phyloP scores from a whole-genome alignment of 35 echinoderm and acorn worm species.

The Apostichopus parvimensis region DNA sequence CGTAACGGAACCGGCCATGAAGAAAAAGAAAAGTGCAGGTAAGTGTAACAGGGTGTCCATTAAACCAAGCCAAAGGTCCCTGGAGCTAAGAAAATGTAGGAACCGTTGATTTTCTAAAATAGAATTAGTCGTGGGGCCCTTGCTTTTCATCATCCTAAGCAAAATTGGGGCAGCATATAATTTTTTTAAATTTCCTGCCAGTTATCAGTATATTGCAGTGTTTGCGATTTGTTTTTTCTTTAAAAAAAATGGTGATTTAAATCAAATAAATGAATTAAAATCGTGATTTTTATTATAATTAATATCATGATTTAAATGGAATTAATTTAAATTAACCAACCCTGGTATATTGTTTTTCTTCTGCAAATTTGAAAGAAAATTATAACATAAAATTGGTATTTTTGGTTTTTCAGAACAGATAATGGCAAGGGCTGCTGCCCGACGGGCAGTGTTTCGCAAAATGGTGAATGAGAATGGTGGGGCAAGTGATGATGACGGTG shows the following conservation, averaged over 20 bases:
- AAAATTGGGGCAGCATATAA: no score
- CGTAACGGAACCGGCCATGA: conserved; percentile 2
- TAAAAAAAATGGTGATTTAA: no score
- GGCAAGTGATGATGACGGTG: not conserved
- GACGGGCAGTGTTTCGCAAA: not conserved
- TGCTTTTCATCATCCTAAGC: no score
- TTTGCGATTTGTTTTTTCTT: no score
- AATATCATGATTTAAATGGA: not conserved
- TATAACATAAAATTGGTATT: not conserved
- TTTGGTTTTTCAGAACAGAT: not conserved
- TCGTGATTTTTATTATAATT: not conserved
- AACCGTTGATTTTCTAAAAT: no score
- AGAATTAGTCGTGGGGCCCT: no score
- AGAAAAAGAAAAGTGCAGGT: not conserved
- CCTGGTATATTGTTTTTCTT: not conserved
- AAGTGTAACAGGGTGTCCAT: not conserved
- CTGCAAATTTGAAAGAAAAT: not conserved
- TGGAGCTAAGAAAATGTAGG: not conserved
- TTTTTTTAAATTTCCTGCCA: no score
- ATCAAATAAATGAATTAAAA: not conserved
- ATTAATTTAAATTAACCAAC: conserved; percentile 3
- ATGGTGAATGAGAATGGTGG: not conserved
- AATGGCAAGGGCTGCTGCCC: not conserved
- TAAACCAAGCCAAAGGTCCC: not conserved
- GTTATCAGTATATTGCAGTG: no score